Evolutionary conservation across 1,140 invertebrate genomes (phyloP).

Genomic region (Cryptotermes secundus): DNA sequence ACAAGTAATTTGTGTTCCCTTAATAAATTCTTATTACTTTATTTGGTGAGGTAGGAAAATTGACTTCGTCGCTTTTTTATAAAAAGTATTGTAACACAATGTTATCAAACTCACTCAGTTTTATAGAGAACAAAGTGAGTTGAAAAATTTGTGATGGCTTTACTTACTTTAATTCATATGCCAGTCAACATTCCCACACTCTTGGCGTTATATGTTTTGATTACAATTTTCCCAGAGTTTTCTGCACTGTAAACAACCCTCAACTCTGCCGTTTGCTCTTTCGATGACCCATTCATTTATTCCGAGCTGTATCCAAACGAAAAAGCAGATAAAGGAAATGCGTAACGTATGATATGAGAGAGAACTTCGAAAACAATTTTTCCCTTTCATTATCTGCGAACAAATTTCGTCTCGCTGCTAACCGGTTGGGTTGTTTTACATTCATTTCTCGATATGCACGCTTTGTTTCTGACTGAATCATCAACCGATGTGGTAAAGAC

Average conservation of each 20-base stretch:
- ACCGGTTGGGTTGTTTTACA: not conserved
- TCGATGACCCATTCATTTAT: not conserved
- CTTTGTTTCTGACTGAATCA: not conserved
- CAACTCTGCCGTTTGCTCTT: not conserved
- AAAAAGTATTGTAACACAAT: no score
- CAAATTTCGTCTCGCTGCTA: not conserved
- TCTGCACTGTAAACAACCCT: not conserved
- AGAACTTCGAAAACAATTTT: not conserved
- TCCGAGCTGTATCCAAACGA: not conserved
- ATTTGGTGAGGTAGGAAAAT: no score
- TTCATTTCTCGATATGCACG: not conserved
- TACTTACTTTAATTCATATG: not conserved
- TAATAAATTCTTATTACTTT: no score
- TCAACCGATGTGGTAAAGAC: not conserved
- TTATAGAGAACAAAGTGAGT: no score
- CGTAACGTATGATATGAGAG: not conserved
- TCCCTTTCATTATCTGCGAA: not conserved
- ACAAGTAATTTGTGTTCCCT: no score
- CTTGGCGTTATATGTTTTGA: not conserved
- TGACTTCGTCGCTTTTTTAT: no score
- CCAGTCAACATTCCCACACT: no score
- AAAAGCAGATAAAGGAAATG: not conserved
- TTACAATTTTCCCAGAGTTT: not conserved
- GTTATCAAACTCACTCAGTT: no score
- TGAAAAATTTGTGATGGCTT: not conserved